Evolutionary conservation across 1,140 invertebrate species (phyloP), one percentile per base, ranked within the genome.

Genomic region (Pemphigus obesinymphae): DNA sequence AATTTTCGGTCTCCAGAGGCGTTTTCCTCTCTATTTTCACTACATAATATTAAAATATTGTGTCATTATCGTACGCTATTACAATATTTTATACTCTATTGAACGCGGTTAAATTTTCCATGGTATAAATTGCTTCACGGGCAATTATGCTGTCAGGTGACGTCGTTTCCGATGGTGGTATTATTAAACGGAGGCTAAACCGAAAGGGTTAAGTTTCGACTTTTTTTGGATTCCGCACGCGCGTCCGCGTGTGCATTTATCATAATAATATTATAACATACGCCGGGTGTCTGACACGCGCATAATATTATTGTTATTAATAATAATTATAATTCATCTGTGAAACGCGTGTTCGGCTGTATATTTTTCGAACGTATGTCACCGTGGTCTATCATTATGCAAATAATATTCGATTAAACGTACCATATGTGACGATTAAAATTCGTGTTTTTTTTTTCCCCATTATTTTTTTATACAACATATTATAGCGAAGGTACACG

Each of bases 71-170:
- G 8, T 37, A 1, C 31, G 11, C 31, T 37, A 23, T 20, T 17
- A 8, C 61, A 26, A 0, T 20, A 15, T 2, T 23, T 75, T 53
- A 75, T 53, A 75, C 72, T 58, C 20, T 58, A 10, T 40, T n/a
- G 53, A 43, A 78, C 53, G n/a, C 75, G 53, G 61, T 78, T 61
- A 40, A 20, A 26, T 78, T 61, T 63, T 63, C 26, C 37, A 61
- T 34, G 55, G 53, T 43, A n/a, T n/a, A 43, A 80, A 61, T 80
- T 80, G 55, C 76, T 45, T 80, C 23, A 80, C 53, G 76, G 55
- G 55, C 76, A 80, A 80, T 80, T 80, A 63, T 43, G 55, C 26
- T 63, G 76, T 80, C 76, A 63, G 55, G 76, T 63, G 76, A 80
- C 53, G 55, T 31, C 40, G 45, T 29, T 48, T 45, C 6, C 34